Percentiles rank a stretch among this genome's conserved stretches.
Conservation (phyloP, 1,140 invertebrate genomes). For the Ostrea edulis region DNA sequence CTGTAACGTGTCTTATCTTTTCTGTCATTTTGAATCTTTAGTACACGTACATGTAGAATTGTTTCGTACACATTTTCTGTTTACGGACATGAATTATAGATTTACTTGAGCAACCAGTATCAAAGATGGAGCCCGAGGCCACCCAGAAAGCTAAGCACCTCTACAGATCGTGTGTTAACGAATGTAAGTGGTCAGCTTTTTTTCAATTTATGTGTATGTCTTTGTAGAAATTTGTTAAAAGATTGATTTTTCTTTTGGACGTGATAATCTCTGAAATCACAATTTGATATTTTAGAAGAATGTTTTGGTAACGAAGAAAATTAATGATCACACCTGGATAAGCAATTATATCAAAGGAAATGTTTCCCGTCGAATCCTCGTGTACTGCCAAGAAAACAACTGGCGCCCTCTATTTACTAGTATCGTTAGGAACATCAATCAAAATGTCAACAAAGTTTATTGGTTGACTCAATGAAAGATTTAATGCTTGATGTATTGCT, state of each 20-base stretch:
- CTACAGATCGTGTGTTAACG: conserved; percentile 92
- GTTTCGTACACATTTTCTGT: no score
- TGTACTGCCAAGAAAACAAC: background rate
- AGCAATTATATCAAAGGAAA: background rate
- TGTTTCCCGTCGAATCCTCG: background rate
- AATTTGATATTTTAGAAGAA: no score
- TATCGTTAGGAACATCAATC: background rate
- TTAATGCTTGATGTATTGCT: background rate
- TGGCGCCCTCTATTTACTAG: background rate
- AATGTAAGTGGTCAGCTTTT: conserved; percentile 84
- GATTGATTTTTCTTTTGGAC: background rate
- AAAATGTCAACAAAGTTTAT: background rate
- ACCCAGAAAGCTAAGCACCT: conserved; percentile 86
- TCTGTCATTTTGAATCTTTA: no score
- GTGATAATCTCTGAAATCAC: background rate
- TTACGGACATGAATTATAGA: conserved; percentile 62
- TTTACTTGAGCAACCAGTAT: conserved; percentile 75
- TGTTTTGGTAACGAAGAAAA: background rate
- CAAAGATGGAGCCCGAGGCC: conserved; percentile 72
- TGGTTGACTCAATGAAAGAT: background rate
- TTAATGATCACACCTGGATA: background rate
- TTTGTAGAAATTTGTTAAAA: background rate
- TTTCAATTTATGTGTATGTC: background rate
- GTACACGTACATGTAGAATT: no score
- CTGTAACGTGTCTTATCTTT: no score